Evolutionary conservation across 2,888 invertebrate genomes (phyloP), one percentile per base, ranked within the genome.

Genomic region (Caenorhabditis parvicauda): DNA sequence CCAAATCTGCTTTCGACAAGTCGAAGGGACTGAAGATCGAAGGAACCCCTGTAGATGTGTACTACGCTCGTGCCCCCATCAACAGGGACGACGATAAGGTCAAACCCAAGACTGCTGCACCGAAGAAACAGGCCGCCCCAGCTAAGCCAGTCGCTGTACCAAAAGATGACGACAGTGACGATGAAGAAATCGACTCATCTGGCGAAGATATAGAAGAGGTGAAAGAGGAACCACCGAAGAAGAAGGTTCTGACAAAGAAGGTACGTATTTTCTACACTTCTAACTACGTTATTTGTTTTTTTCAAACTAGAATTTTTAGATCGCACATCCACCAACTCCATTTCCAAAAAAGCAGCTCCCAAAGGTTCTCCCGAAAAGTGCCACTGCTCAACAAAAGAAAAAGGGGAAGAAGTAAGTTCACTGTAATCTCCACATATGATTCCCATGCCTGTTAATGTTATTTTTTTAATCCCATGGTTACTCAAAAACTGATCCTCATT

Each of bases 131-230:
- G 9, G 32, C 48, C 3, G 49, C 52, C 5, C 29, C 44, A 24
- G 24, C 28, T n/a, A 51, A 54, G 9, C 39, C 32, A 21, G 35
- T 29, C 17, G 51, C 17, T 5, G 66, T 56, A 9, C 54, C 63
- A 1, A 54, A 57, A 4, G 67, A 60, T 14, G 58, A 63, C 28
- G 68, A 61, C 22, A 64, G 64, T 17, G 68, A 61, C 22, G 61
- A 62, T 17, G 70, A 70, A 27, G 67, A 70, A 21, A 61, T 71
- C 19, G 58, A 54, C 4, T 71, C 71, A 0, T 64, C 64, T 38
- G 69, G 67, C 28, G 71, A 71, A 47, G 71, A 67, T 37, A 69
- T 71, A 27, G 61, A 70, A 42, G 72, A 69, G 44, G 72, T 66
- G 12, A 58, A 22, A 5, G 67, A 70, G 29, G 61, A 70, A 44